These are phyloP conservation scores for Anguilla anguilla DNA, from an alignment of 2,797 vertebrate genomes.

Conservation along the genomic window DNA sequence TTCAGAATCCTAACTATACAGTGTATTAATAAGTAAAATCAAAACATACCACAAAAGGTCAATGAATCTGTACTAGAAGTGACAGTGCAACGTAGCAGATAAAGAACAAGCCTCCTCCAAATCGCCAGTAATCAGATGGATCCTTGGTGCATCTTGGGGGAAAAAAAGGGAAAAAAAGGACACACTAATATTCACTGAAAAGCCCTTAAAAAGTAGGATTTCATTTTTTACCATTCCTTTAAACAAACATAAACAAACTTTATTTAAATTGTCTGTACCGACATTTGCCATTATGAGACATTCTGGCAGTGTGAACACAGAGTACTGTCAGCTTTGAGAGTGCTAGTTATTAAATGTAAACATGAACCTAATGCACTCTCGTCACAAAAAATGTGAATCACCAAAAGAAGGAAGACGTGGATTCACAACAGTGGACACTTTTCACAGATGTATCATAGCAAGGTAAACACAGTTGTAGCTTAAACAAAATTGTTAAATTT, in stretches of 20 bases:
- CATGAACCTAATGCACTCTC: not conserved
- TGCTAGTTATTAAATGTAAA: conserved; percentile 9
- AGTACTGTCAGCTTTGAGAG: conserved; percentile 8
- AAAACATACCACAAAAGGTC: conserved; percentile 27
- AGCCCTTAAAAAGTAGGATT: conserved; percentile 8
- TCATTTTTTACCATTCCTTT: conserved; percentile 6
- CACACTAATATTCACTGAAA: not conserved
- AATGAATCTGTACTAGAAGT: conserved; percentile 24
- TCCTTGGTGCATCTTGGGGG: not conserved
- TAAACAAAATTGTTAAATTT: not conserved
- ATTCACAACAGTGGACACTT: conserved; percentile 8
- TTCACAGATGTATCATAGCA: not conserved
- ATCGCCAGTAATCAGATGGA: conserved; percentile 26
- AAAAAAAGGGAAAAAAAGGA: not conserved
- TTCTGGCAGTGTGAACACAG: not conserved
- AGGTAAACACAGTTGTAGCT: conserved; percentile 11
- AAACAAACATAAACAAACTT: not conserved
- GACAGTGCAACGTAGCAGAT: conserved; percentile 24
- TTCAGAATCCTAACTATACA: conserved; percentile 29
- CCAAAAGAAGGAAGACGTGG: not conserved
- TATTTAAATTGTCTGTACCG: not conserved
- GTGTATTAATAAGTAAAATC: conserved; percentile 25
- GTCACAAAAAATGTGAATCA: conserved; percentile 8
- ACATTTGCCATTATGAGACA: conserved; percentile 10
- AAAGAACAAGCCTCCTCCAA: conserved; percentile 32